Conservation (phyloP, 2,888 invertebrate genomes). For the Liodrosophila aerea region DNA sequence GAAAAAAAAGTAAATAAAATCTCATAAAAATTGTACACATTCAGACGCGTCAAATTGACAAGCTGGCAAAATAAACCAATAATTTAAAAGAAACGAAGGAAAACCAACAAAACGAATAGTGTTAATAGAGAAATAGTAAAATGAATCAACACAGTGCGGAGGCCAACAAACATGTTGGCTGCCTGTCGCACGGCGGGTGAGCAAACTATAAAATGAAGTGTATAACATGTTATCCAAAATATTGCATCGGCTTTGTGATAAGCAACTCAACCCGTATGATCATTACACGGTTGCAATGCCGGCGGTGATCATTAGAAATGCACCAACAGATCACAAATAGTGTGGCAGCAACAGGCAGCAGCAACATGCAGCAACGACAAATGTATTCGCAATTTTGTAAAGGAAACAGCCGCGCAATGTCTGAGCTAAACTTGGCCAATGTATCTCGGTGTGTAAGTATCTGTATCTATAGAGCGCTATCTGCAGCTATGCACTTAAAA, state of each 20-base stretch:
- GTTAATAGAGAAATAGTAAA: slow-evolving; percentile 46
- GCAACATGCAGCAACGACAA: slow-evolving; percentile 44
- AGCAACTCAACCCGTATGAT: slow-evolving; percentile 1
- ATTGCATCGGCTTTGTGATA: slow-evolving; percentile 39
- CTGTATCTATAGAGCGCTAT: slow-evolving; percentile 23
- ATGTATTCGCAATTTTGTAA: slow-evolving; percentile 48
- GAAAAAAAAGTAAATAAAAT: slow-evolving; percentile 17
- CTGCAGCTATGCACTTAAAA: slow-evolving; percentile 2
- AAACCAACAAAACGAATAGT: slow-evolving; percentile 36
- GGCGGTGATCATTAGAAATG: slow-evolving; percentile 63
- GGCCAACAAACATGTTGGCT: neutral
- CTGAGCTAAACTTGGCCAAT: slow-evolving; percentile 65
- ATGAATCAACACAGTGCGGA: slow-evolving; percentile 19
- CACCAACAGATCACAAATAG: slow-evolving; percentile 68
- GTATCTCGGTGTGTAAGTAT: slow-evolving; percentile 43
- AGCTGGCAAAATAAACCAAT: slow-evolving; percentile 40
- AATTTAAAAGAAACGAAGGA: slow-evolving; percentile 30
- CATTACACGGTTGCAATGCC: slow-evolving; percentile 33
- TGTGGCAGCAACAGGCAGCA: slow-evolving; percentile 56
- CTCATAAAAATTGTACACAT: slow-evolving; percentile 44
- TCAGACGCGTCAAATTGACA: slow-evolving; percentile 50
- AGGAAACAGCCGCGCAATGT: slow-evolving; percentile 64
- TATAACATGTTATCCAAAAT: slow-evolving; percentile 22
- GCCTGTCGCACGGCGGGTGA: slow-evolving; percentile 22
- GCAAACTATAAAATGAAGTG: slow-evolving; percentile 29